phyloP scores from a whole-genome alignment of 2,797 vertebrate species.

The Cephalopachus bancanus region DNA sequence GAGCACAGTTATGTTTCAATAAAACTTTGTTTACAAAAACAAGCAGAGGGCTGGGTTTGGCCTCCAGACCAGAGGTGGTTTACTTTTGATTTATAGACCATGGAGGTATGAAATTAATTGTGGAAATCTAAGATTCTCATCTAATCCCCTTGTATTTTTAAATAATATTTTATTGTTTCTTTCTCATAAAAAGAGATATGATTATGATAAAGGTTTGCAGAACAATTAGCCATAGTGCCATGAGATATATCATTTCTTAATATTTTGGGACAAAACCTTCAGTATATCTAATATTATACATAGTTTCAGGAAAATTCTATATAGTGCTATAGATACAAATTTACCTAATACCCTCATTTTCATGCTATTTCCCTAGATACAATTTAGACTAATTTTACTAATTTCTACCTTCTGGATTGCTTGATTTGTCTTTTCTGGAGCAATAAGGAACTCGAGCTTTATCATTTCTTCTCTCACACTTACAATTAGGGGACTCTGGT shows the following conservation, averaged over 20 bases:
- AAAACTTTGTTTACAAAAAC: constrained; percentile 54
- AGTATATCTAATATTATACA: neutral
- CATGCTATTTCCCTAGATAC: neutral
- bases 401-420: neutral
- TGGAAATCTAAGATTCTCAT: neutral
- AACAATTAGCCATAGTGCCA: neutral
- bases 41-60: neutral
- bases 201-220: neutral
- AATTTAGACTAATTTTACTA: neutral
- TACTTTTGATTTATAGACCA: neutral
- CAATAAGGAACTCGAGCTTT: neutral
- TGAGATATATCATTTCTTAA: neutral
- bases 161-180: constrained; percentile 25
- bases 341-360: neutral
- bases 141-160: neutral
- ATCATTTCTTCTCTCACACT: neutral
- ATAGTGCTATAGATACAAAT: neutral
- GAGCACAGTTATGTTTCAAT: neutral
- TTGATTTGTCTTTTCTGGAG: neutral
- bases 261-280: neutral
- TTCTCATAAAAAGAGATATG: constrained; percentile 10
- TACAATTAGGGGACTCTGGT: neutral
- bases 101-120: neutral
- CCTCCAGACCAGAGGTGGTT: neutral
- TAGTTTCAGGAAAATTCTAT: neutral